Base-by-base conservation (phyloP, 2,888 invertebrate genomes). In the Nephrocerus scutellatus region DNA sequence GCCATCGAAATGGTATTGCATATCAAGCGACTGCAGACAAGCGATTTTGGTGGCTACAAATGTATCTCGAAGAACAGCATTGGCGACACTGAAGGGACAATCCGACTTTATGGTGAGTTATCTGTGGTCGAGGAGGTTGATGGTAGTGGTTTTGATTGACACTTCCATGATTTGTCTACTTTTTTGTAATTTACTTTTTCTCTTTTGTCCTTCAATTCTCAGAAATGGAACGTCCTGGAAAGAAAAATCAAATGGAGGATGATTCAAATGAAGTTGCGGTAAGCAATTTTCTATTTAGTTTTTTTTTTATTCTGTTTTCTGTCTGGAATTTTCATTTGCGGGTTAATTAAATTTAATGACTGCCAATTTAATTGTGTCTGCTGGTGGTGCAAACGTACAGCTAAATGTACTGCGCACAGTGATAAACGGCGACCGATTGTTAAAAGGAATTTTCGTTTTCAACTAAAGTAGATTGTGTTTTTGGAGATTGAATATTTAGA, bases 31-130 rank as follows among this genome's bases (percentile, higher is more conserved):
- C 76, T 90, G 44, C 82, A 82, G 59, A 76, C 79, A 48, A 76
- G 76, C 42, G 87, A 88, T 64, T 76, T 87, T 52, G 87, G 87
- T 12, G 87, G 87, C 33, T 90, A 90, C 74, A 88, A 86, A 63
- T 91, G 90, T 71, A 87, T 88, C 58, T 89, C 89, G 35, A 89
- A 90, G 70, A 91, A 91, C 70, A 88, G 88, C 46, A 87, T 91
- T 57, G 91, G 90, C 2, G 88, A 87, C 56, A 87, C 90, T 10
- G 89, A 89, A 64, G 89, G 89, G 43, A 86, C 83, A 62, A 90
- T 90, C 57, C 77, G 88, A 55, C 75, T 90, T 50, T 89, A 90
- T 65, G 87, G 90, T 90, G 69, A 79, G 82, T 72, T 41, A 28
- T 36, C 35, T 32, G 23, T 22, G 30, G 16, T 32, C n/a, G n/a